These are phyloP conservation scores for Drosophila ustulata DNA, from an alignment of 2,888 invertebrate species.

Conservation along the genomic window DNA sequence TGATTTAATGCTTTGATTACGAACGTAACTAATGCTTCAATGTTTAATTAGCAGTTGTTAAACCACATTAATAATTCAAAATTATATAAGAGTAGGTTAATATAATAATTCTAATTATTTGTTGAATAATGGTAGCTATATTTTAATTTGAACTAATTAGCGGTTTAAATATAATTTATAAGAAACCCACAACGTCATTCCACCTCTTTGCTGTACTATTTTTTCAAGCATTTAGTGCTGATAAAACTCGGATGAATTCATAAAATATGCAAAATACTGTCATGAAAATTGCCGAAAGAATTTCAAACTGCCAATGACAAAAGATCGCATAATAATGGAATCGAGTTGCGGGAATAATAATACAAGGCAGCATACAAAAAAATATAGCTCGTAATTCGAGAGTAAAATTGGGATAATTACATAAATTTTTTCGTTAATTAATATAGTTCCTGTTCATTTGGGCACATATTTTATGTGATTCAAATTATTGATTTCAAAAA, in stretches of 20 bases:
- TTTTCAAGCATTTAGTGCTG: slow-evolving; percentile 38
- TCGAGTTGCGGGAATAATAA: no score
- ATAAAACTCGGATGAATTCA: slow-evolving; percentile 29
- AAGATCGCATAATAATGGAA: slow-evolving; percentile 6
- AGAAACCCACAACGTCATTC: not conserved
- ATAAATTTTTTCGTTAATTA: not conserved
- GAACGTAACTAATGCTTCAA: not conserved
- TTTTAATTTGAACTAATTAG: no score
- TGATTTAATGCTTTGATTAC: not conserved
- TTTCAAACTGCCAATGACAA: slow-evolving; percentile 54
- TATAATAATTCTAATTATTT: no score
- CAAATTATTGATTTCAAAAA: no score
- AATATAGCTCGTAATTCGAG: not conserved
- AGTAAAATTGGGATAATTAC: no score
- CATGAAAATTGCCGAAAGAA: slow-evolving; percentile 53
- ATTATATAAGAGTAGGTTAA: no score
- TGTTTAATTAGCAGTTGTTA: not conserved
- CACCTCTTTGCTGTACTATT: slow-evolving; percentile 40
- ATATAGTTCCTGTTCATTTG: no score
- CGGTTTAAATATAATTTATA: not conserved
- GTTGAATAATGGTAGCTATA: no score
- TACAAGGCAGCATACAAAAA: not conserved
- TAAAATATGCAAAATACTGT: slow-evolving; percentile 72
- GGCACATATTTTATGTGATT: no score
- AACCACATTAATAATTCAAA: not conserved